Conservation (phyloP, 2,888 invertebrate species). For the Ochlodes sylvanus region DNA sequence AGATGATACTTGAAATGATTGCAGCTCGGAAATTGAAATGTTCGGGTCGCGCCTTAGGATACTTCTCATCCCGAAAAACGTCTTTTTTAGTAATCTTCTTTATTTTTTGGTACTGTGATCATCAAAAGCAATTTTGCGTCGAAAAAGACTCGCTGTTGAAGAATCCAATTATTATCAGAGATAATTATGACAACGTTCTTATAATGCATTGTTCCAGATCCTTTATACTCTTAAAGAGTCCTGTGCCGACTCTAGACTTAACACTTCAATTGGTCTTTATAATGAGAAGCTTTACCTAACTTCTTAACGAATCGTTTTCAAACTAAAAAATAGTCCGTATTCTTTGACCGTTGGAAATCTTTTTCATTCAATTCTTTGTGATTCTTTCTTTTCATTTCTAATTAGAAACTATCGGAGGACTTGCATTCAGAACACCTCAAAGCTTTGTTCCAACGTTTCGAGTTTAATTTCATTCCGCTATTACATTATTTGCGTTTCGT, state of each 20-base stretch:
- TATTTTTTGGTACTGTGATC: neutral
- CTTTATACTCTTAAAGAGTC: constrained; percentile 39
- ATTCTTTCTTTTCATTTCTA: constrained; percentile 43
- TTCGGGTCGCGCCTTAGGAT: no score
- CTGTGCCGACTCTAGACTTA: constrained; percentile 41
- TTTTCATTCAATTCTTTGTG: constrained; percentile 52
- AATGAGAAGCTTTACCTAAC: constrained; percentile 56
- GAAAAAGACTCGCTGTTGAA: constrained; percentile 13
- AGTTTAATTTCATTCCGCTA: constrained; percentile 34
- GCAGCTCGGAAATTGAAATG: no score
- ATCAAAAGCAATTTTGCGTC: constrained; percentile 25
- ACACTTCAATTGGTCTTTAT: constrained; percentile 58
- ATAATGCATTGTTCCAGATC: constrained; percentile 44
- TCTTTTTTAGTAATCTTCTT: no score
- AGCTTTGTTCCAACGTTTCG: constrained; percentile 35
- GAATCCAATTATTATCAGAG: constrained; percentile 31
- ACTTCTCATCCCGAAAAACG: no score
- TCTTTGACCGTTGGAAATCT: constrained; percentile 52
- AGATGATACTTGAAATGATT: no score
- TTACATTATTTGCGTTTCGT: constrained; percentile 37
- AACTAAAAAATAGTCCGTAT: constrained; percentile 52
- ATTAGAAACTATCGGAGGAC: constrained; percentile 45
- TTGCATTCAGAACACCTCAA: constrained; percentile 38
- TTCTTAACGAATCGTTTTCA: constrained; percentile 61
- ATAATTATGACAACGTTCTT: constrained; percentile 28